Conservation (phyloP, 2,888 invertebrate species). For the Diaphora mendica region DNA sequence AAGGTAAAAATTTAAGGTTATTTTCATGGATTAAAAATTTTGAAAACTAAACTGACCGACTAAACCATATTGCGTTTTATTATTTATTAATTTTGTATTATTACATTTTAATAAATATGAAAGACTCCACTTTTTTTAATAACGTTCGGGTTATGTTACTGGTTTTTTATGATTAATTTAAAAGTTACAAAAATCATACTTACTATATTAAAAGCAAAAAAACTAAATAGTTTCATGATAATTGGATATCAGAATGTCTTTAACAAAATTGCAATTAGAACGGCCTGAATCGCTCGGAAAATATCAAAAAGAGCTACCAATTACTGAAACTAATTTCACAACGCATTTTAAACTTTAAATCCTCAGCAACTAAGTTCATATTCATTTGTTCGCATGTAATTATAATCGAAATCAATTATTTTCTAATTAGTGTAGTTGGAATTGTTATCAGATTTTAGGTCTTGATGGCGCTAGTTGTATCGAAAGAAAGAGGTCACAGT, state of each 20-base stretch:
- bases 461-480: constrained; percentile 16
- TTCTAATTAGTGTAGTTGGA: constrained; percentile 62
- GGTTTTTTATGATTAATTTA: neutral
- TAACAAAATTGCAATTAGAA: constrained; percentile 21
- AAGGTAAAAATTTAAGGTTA: no score
- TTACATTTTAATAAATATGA: no score
- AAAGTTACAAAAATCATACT: neutral
- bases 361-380: constrained; percentile 40
- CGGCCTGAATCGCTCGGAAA: constrained; percentile 19
- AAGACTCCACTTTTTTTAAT: no score
- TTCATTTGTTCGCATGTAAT: constrained; percentile 46
- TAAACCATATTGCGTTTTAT: no score
- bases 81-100: no score
- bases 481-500: constrained; percentile 15
- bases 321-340: constrained; percentile 11
- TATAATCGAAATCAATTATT: constrained; percentile 70
- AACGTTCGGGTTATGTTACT: no score
- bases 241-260: constrained; percentile 2
- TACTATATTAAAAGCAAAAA: neutral
- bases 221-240: neutral
- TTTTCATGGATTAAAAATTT: no score
- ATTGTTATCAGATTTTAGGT: constrained; percentile 39
- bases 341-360: constrained; percentile 27
- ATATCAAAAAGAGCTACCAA: constrained; percentile 23
- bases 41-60: no score